Conservation (phyloP, 2,113 vertebrate genomes). For the Picathartes gymnocephalus region DNA sequence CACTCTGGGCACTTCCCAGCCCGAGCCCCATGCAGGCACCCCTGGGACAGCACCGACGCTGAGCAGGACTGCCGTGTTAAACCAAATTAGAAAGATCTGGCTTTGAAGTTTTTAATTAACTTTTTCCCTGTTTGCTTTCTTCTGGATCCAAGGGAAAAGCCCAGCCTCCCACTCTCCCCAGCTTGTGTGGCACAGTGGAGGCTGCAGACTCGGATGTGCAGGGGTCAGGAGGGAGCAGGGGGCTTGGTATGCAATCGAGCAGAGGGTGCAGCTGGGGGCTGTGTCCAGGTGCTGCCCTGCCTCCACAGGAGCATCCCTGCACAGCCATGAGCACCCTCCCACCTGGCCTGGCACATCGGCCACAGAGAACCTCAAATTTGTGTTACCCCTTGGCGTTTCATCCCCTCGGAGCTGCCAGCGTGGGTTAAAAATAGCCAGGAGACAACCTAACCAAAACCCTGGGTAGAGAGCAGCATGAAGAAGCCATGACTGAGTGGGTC, state of each 20-base stretch:
- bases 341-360: rapidly evolving
- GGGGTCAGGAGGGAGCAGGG: neutral
- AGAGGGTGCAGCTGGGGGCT: neutral
- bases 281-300: neutral
- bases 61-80: neutral
- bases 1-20: neutral
- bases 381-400: neutral
- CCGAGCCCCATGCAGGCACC: neutral
- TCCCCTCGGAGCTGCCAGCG: rapidly evolving
- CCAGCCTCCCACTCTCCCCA: neutral
- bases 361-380: neutral
- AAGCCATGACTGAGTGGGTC: neutral
- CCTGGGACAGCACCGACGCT: rapidly evolving
- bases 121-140: neutral
- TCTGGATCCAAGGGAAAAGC: neutral
- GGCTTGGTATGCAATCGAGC: neutral
- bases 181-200: rapidly evolving
- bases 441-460: neutral
- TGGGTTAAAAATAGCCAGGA: neutral
- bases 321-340: rapidly evolving
- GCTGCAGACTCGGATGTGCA: rapidly evolving
- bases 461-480: neutral
- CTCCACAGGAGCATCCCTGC: neutral
- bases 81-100: neutral
- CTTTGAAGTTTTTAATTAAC: constrained; percentile 44